These are phyloP conservation scores for Jacana jacana DNA, from an alignment of 2,113 vertebrate genomes.

Conservation along the genomic window DNA sequence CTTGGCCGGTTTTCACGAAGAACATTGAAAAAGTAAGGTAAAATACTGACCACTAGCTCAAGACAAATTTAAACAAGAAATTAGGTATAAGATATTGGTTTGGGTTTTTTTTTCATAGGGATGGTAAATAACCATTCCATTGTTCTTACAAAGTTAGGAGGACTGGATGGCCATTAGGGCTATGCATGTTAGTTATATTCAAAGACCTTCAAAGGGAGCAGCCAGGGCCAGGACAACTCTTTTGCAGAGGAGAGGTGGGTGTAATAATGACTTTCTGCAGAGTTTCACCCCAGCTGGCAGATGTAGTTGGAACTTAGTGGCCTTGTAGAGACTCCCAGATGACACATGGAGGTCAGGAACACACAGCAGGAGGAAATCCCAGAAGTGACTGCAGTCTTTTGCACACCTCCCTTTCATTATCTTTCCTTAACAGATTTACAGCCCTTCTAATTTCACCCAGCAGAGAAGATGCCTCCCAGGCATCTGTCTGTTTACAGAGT, in stretches of 20 bases:
- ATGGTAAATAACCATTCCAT: not conserved
- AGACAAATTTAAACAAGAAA: not conserved
- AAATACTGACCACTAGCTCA: not conserved
- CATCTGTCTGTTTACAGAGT: not conserved
- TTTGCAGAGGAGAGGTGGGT: not conserved
- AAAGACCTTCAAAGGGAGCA: not conserved
- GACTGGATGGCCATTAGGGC: not conserved
- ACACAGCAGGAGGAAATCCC: not conserved
- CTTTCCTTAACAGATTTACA: not conserved
- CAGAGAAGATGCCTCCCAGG: not conserved
- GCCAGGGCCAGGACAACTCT: not conserved
- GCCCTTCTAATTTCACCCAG: not conserved
- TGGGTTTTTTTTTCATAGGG: not conserved
- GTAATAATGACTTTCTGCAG: not conserved
- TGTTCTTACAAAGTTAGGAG: not conserved
- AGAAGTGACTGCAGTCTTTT: not conserved
- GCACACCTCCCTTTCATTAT: not conserved
- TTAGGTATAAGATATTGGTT: not conserved
- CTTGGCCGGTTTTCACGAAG: not conserved
- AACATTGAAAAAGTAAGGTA: not conserved
- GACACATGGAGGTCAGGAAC: not conserved
- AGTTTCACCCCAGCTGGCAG: not conserved
- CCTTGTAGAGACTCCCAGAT: not conserved
- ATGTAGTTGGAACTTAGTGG: not conserved
- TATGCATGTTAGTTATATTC: not conserved